Evolutionary conservation across 2,797 vertebrate species (phyloP), one percentile per base, ranked within the genome.

Genomic region (Nannoperca obscura): DNA sequence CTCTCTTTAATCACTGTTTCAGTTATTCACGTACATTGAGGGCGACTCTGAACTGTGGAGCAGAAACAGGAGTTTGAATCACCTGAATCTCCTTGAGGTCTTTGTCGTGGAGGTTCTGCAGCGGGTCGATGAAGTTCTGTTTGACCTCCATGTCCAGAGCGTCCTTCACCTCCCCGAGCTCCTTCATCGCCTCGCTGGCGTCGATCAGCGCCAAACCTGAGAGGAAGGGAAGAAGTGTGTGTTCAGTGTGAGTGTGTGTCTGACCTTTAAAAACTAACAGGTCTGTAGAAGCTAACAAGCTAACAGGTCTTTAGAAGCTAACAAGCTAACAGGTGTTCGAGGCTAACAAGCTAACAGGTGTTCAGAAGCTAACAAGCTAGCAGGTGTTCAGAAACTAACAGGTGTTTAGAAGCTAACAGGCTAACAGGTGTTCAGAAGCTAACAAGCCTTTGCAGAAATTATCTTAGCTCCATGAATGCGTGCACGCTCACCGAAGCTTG

Each of bases 41-140:
- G 32, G 32, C 6, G 32, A 32, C 32, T 8, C 17, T 8, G 2
- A 36, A 6, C 12, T 27, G n/a, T 15, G 34, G 5, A 9, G 5
- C 32, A 1, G 1, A 34, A 15, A 9, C 3, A 14, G 42, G 2
- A 5, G 11, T 60, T 36, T n/a, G 0, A n/a, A 7, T 46, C 93
- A 98, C 97, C 96, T 98, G 97, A 69, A 99, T 99, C 94, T 99
- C 97, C 80, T 97, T 97, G 54, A 98, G 95, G 83, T 99, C 97
- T 94, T 98, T 99, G 92, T 99, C 97, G 57, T 99, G 97, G 64
- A 99, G 96, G 89, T 98, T 98, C 92, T 99, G 97, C 77, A 99
- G 95, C 0, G 97, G 97, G 78, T 99, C 97, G 42, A 99, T 97
- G 88, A 99, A 98, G 91, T 97, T 99, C 92, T 99, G 97, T 86